A percentile compares a stretch with the other conserved stretches of the same genome.
These are phyloP conservation scores for Chydorus sphaericus DNA, from an alignment of 2,888 invertebrate species.

Conservation along the genomic window DNA sequence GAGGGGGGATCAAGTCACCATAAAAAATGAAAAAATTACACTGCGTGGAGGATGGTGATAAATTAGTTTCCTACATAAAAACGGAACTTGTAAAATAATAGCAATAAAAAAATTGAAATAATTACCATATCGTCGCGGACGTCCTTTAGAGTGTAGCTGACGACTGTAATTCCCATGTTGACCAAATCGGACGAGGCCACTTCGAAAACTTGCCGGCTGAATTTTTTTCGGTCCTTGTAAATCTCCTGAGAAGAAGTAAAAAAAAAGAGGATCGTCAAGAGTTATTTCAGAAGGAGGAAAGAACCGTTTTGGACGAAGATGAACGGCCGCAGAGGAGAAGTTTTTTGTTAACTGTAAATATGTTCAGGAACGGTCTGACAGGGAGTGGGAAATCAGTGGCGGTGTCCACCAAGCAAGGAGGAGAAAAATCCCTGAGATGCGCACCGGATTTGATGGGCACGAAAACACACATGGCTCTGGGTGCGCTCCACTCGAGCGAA, in stretches of 20 bases:
- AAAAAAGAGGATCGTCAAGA: constrained; percentile 2
- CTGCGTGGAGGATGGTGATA: too few relatives aligned
- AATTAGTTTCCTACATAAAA: not conserved
- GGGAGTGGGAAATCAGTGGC: too few relatives aligned
- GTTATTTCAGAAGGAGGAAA: not conserved
- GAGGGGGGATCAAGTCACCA: too few relatives aligned
- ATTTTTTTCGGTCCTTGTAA: constrained; percentile 89
- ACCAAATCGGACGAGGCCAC: constrained; percentile 88
- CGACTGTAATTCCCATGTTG: constrained; percentile 92
- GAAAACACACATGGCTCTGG: too few relatives aligned
- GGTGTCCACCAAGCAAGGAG: too few relatives aligned
- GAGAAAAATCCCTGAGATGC: too few relatives aligned
- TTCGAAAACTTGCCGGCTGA: constrained; percentile 81
- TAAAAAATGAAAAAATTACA: too few relatives aligned
- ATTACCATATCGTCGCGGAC: constrained; percentile 83
- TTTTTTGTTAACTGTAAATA: too few relatives aligned
- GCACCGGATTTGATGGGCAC: too few relatives aligned
- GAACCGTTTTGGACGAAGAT: not conserved
- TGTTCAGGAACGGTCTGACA: too few relatives aligned
- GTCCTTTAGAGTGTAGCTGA: constrained; percentile 86
- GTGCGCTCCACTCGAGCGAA: too few relatives aligned
- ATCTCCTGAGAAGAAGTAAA: constrained; percentile 46
- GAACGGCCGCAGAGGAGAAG: not conserved
- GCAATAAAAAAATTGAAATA: constrained; percentile 5
- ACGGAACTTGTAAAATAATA: too few relatives aligned